Base-by-base conservation (phyloP, 2,797 vertebrate species). In the Salmo trutta region DNA sequence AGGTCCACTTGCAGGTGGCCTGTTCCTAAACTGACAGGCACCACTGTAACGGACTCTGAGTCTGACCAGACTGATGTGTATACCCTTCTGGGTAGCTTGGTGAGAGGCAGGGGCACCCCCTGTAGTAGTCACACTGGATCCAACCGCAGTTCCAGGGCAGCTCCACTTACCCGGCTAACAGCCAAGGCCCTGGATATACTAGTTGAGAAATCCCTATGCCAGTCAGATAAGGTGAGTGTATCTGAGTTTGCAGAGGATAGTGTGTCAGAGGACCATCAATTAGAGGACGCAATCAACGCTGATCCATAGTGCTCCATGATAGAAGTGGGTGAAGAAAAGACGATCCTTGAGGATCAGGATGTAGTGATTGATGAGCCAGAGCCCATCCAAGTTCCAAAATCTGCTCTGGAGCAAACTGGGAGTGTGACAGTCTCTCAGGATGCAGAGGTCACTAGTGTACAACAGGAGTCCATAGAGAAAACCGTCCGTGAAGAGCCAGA, bases 101-200 rank as follows among this genome's bases (percentile, higher is more conserved):
- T 75, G 1, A 81, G 5, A 29, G 77, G 75, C 74, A 88, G 62
- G 81, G 87, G 77, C 17, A 92, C 92, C 1, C 93, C 93, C 5
- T 88, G 88, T 82, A 93, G 93, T 84, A 94, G 93, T 79, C 88
- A 90, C 31, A 89, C 91, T 1, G 88, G 91, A 36, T 94, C 93
- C 3, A 88, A 65, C 84, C 92, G 90, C 81, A 86, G 21, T 29
- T 14, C 21, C 67, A 77, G 27, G 5, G 75, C 79, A 0, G 5
- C 76, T 54, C 27, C 8, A 0, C n/a, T 56, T 6, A 76, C 85
- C 36, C 85, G 82, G 51, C 5, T 1, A 10, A 70, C 75, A 1
- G 17, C 72, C 7, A 89, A 71, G 68, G 47, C 65, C 17, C 12
- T 52, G 14, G 21, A 54, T 3, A 36, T 56, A 5, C 31, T 68